Evolutionary conservation across 2,888 invertebrate genomes (phyloP), one percentile per base, ranked within the genome.

Genomic region (Acleris cristana): DNA sequence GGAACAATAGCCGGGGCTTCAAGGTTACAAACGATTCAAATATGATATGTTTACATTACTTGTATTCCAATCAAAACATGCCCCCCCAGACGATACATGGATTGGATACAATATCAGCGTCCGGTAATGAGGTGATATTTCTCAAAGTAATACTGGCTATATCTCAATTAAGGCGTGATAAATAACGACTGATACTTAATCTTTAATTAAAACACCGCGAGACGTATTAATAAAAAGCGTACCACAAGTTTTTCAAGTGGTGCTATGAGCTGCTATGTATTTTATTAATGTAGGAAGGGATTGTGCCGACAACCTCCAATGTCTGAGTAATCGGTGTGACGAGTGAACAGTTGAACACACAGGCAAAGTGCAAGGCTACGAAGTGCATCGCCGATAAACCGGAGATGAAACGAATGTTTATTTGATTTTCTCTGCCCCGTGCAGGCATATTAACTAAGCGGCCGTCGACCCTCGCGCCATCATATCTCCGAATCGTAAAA

Each of bases 361-460:
- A 82, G 79, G 77, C 79, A 80, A 84, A 89, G 87, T 88, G 87
- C 89, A 89, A 90, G 88, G 84, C 87, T 86, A 80, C 85, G 81
- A 80, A 88, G 86, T 88, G 88, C 90, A 90, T 88, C 83, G 82
- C 81, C 83, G 86, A 89, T 89, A 87, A 86, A 86, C 85, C 86
- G 84, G 86, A 89, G 89, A 91, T 90, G 89, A 89, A 89, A 87
- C 85, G 82, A 80, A 75, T 90, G 89, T 90, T 90, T 90, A 90
- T 90, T 90, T 89, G 89, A 88, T 89, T 88, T 89, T 87, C 85
- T 82, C 83, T 79, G 77, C 77, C 84, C 81, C 83, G 77, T 80
- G 79, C 82, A 78, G 73, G 79, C 82, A 82, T 86, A 86, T 86
- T 85, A 86, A 86, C 86, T 82, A 85, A 85, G 80, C 75, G 88